Evolutionary conservation across 2,113 vertebrate species (phyloP), one percentile per base, ranked within the genome.

Genomic region (Hydrolagus affinis): DNA sequence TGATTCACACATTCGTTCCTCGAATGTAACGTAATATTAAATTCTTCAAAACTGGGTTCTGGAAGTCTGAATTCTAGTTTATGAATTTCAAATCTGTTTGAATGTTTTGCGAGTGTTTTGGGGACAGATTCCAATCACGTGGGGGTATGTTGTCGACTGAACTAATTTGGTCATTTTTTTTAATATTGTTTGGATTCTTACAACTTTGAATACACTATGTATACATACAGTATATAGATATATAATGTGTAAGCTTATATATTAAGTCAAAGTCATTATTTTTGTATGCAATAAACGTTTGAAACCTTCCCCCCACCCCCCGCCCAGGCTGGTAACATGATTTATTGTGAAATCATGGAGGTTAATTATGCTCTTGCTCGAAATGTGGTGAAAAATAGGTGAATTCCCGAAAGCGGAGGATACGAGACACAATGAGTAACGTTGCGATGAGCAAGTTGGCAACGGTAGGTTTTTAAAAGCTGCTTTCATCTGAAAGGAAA

Each of bases 11-110:
- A 66, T 66, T 64, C 30, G 30, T 12, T 83, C 62, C 25, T 11
- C 30, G 1, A 11, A 66, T 32, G 8, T 66, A 11, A 66, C 19
- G 8, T 66, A 17, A 66, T 68, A 83, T 68, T 83, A 62, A 9
- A 83, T 12, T 21, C 66, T 25, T 83, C 23, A 30, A 83, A 66
- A 64, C 78, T 19, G 66, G 66, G 66, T 83, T n/a, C 60, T 66
- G 14, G 62, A 6, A 28, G 62, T 62, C 56, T 78, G 21, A 25
- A 12, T 60, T 56, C 44, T 44, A 44, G 44, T 78, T 78, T 83
- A 30, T 56, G 25, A 30, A 83, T 66, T 28, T 3, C 19, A 83
- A 3, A 68, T 83, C 30, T 10, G 7, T 59, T 83, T 25, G n/a
- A 66, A 19, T 17, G 23, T 83, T 80, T 28, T 62, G 57, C 28